Evolutionary conservation across 2,113 vertebrate genomes (phyloP), one percentile per base, ranked within the genome.

Genomic region (Peucedramus taeniatus): DNA sequence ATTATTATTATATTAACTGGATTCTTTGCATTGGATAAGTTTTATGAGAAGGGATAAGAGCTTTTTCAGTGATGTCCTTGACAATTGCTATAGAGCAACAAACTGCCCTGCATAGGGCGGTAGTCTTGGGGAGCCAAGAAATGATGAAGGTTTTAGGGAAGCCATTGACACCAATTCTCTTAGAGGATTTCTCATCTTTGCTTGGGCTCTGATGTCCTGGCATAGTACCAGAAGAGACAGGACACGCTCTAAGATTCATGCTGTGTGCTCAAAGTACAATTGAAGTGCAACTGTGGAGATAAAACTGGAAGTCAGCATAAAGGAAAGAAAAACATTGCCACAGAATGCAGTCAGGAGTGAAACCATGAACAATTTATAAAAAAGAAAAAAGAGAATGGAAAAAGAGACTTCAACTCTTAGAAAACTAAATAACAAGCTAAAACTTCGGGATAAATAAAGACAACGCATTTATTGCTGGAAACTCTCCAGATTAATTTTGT

Each of bases 171-270:
- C 7, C 31, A 71, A 3, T 61, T 76, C 40, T 16, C 30, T 10
- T 71, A 44, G 57, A 71, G 10, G n/a, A 54, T 47, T 96, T 82
- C 60, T 80, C 16, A 42, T 79, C 31, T 78, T 84, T 88, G 2
- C 47, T 78, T 20, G 3, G 53, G 30, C 68, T 71, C 8, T 87
- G 51, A 13, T 94, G 31, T 42, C 28, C 15, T 70, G 16, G 7
- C 4, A 37, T 9, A 50, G 33, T 82, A 40, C 22, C 0, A 0
- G 39, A 57, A 77, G 37, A 69, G 31, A 82, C 9, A 83, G 11
- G 35, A 59, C 31, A 11, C 42, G 8, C 33, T 54, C 15, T 30
- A 42, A 47, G 8, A 10, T 50, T 6, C 16, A 22, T 75, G 20
- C 23, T 81, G 3, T 59, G 5, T 60, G 30, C 17, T 79, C 16